Percentiles rank a stretch among this genome's conserved stretches.
These are phyloP conservation scores for Meta bourneti DNA, from an alignment of 2,888 invertebrate genomes.

Conservation along the genomic window DNA sequence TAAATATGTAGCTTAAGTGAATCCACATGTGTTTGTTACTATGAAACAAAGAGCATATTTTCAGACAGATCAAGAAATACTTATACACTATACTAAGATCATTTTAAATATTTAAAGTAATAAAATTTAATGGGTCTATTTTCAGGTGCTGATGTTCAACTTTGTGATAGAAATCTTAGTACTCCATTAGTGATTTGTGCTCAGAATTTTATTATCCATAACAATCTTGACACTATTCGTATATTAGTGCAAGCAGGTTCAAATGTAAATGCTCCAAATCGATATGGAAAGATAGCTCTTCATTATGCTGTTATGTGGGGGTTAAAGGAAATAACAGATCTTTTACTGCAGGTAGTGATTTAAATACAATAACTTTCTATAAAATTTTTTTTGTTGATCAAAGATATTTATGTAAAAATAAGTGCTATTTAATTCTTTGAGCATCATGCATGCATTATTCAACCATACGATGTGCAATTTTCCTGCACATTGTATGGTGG, in stretches of 20 bases:
- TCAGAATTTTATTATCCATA: constrained; percentile 81
- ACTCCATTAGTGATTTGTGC: constrained; percentile 82
- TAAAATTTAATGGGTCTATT: neutral
- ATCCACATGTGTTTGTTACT: too few species aligned
- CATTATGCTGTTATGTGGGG: constrained; percentile 78
- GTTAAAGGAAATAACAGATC: constrained; percentile 76
- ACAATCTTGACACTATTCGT: constrained; percentile 75
- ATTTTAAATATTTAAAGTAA: neutral
- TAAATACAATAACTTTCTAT: neutral
- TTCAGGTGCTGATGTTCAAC: constrained; percentile 81
- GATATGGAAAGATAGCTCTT: constrained; percentile 77
- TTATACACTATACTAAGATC: neutral
- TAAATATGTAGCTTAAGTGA: too few species aligned
- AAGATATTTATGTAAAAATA: neutral
- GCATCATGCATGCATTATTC: too few species aligned
- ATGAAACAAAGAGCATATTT: too few species aligned
- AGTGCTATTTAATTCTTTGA: too few species aligned
- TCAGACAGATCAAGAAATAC: too few species aligned
- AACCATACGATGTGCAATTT: too few species aligned
- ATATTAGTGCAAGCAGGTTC: constrained; percentile 76
- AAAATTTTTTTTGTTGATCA: constrained; percentile 5
- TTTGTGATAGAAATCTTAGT: constrained; percentile 80
- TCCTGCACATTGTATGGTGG: too few species aligned
- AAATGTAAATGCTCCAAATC: constrained; percentile 76
- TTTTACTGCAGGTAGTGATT: constrained; percentile 72